Conservation (phyloP, 2,888 invertebrate species). For the Platynereis dumerilii region DNA sequence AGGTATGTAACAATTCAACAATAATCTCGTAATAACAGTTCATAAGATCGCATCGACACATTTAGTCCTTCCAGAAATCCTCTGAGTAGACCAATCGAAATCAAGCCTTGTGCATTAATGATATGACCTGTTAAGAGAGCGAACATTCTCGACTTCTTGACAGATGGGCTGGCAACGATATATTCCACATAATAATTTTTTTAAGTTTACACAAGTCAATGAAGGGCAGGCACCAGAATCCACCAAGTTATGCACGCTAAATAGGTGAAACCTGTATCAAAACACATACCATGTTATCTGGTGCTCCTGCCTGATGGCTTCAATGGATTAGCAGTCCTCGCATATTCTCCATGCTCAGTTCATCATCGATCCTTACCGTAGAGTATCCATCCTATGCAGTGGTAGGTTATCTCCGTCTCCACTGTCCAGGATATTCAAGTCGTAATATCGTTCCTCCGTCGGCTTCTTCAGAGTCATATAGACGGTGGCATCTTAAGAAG, state of each 20-base stretch:
- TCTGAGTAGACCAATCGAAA: neutral
- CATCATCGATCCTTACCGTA: neutral
- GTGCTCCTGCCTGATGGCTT: constrained; percentile 7
- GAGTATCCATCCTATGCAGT: constrained; percentile 6
- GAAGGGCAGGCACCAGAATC: constrained; percentile 11
- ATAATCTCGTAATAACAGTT: constrained; percentile 7
- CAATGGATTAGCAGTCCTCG: too few species aligned
- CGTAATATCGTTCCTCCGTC: too few species aligned
- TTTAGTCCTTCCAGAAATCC: neutral
- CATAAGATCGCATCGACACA: neutral
- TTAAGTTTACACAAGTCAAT: neutral
- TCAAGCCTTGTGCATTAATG: neutral
- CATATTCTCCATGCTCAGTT: too few species aligned
- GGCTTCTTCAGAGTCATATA: too few species aligned
- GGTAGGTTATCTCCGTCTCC: neutral
- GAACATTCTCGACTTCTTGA: neutral
- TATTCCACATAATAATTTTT: neutral
- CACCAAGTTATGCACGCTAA: constrained; percentile 3
- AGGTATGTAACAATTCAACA: neutral
- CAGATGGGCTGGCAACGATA: neutral
- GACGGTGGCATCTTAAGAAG: too few species aligned
- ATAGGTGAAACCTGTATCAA: neutral
- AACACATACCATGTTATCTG: constrained; percentile 10
- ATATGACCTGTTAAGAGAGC: neutral
- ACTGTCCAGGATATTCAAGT: constrained; percentile 11